A percentile compares a stretch with the other conserved stretches of the same genome.
Evolutionary conservation across 2,797 vertebrate genomes (phyloP).

Genomic region (Sebastiscus tertius): DNA sequence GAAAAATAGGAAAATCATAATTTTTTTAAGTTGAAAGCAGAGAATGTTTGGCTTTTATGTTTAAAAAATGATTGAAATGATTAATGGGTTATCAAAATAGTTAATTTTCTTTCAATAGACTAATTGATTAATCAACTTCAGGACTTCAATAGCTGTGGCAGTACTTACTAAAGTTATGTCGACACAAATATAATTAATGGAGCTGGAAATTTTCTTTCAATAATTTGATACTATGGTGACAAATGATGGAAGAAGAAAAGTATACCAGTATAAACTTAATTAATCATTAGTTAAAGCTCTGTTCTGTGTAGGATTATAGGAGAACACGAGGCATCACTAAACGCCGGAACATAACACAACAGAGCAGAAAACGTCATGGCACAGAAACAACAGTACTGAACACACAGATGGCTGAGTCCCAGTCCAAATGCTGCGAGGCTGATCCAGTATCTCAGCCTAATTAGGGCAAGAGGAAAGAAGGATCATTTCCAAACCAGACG

Average conservation of each 20-base stretch:
- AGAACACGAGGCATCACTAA: conserved; percentile 21
- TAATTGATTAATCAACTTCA: not conserved
- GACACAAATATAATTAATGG: not conserved
- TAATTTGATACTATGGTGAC: not conserved
- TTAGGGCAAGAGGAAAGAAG: conserved; percentile 54
- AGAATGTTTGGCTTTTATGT: not conserved
- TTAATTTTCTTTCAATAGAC: not conserved
- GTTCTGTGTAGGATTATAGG: not conserved
- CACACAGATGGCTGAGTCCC: conserved; percentile 70
- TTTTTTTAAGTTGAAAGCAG: not conserved
- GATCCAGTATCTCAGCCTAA: conserved; percentile 58
- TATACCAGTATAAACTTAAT: not conserved
- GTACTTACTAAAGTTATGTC: not conserved
- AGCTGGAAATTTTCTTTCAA: not conserved
- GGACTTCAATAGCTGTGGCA: not conserved
- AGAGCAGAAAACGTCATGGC: conserved; percentile 41
- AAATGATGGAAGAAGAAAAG: not conserved
- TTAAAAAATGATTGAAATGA: not conserved
- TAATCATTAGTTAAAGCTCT: not conserved
- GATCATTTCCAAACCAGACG: conserved; percentile 62
- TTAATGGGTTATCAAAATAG: not conserved
- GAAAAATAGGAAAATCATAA: not conserved
- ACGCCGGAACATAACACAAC: conserved; percentile 15
- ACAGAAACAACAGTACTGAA: conserved; percentile 44
- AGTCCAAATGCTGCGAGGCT: conserved; percentile 70